Base-by-base conservation (phyloP, 2,113 vertebrate genomes). In the Perca flavescens region DNA sequence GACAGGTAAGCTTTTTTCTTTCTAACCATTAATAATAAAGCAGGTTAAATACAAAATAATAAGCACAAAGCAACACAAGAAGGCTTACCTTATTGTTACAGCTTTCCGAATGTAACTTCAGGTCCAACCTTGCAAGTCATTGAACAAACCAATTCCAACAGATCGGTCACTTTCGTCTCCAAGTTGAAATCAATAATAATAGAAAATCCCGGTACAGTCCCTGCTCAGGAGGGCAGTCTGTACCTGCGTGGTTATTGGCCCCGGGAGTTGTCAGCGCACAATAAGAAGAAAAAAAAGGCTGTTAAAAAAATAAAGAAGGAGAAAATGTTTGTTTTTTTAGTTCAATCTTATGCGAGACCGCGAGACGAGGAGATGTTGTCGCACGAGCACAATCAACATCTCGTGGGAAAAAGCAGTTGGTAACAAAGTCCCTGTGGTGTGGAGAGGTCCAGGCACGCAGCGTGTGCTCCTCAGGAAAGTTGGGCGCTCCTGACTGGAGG, bases 91-190 rank as follows among this genome's bases (percentile, higher is more conserved):
- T 83, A 21, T 67, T 73, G 70, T 87, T 63, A 77, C 70, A 78
- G 77, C 61, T 88, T 54, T 83, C 66, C 80, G 75, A 58, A 84
- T 77, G 74, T 36, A 91, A 91, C 82, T 92, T 93, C 84, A 80
- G 85, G 75, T 78, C 80, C 88, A 76, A 62, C 40, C 84, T 36
- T 54, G 62, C 34, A 82, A 92, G 88, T 91, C 88, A 93, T 85
- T 91, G 79, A 91, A 86, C 36, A 81, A 82, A 84, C 46, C 75
- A 91, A 90, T 90, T 85, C 92, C 91, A 89, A 87, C 72, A 86
- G 84, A 90, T 87, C 79, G 85, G 6, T 77, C 75, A 74, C 82
- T 78, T 79, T 63, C 63, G 47, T 43, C 56, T 89, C 88, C 77
- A 84, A 89, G 67, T 87, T 84, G 64, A 88, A 76, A 84, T 83